phyloP scores from a whole-genome alignment of 2,113 vertebrate genomes.

The Atrichornis clamosus region DNA sequence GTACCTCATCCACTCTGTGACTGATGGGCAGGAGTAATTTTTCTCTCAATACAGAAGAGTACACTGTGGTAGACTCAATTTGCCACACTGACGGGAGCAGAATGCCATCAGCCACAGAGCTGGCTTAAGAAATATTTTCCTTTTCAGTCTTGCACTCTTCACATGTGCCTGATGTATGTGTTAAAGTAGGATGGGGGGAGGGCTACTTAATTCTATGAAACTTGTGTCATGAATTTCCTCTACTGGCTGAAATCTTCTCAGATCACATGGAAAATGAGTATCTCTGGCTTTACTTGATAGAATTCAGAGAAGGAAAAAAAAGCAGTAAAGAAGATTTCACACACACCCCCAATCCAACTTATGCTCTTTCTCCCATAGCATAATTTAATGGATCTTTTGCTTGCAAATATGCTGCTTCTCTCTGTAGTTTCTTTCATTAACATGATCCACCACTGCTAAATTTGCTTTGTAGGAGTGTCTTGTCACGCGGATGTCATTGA shows the following conservation, averaged over 20 bases:
- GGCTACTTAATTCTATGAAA: neutral
- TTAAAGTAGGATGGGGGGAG: neutral
- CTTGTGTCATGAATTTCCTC: neutral
- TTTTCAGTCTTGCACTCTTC: neutral
- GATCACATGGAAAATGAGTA: neutral
- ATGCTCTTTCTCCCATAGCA: neutral
- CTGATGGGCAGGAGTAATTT: slow-evolving; percentile 56
- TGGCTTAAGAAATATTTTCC: slow-evolving; percentile 40
- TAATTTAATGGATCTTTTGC: neutral
- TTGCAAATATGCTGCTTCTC: neutral
- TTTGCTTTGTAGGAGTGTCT: neutral
- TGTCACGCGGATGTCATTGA: neutral
- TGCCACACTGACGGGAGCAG: slow-evolving; percentile 47
- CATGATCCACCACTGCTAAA: neutral
- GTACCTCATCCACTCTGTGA: slow-evolving; percentile 29
- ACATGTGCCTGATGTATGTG: neutral
- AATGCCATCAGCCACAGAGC: slow-evolving; percentile 15
- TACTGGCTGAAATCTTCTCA: neutral
- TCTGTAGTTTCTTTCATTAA: neutral
- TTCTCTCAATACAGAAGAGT: slow-evolving; percentile 30
- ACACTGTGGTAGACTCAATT: slow-evolving; percentile 33
- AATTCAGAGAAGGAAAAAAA: neutral
- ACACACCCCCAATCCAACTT: neutral
- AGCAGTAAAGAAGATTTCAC: neutral
- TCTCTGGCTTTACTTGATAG: neutral